Evolutionary conservation across 1,140 invertebrate genomes (phyloP).

Genomic region (Diabrotica undecimpunctata): DNA sequence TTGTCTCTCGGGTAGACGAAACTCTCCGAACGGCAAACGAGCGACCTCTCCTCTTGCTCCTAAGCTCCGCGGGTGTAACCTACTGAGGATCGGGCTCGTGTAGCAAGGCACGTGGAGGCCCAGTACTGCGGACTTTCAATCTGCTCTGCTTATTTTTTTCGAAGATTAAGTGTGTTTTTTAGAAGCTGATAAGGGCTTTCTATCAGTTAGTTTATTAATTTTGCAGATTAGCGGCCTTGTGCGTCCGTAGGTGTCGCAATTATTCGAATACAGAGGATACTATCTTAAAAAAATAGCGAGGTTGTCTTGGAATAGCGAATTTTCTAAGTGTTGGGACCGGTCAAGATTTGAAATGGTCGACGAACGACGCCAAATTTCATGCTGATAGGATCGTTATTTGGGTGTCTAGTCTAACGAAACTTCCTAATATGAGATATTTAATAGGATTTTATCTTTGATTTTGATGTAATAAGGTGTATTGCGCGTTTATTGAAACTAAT

Average conservation of each 20-base stretch:
- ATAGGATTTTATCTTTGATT: too few relatives aligned
- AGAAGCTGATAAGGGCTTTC: constrained; percentile 10
- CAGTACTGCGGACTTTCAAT: constrained; percentile 34
- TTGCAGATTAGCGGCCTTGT: constrained; percentile 4
- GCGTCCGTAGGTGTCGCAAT: neutral
- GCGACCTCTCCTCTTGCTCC: constrained; percentile 16
- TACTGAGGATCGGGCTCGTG: constrained; percentile 36
- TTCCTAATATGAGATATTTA: too few relatives aligned
- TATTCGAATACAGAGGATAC: neutral
- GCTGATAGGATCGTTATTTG: neutral
- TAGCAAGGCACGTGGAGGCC: constrained; percentile 45
- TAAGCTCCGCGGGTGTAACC: constrained; percentile 19
- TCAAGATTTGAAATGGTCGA: constrained; percentile 11
- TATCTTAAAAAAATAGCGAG: neutral
- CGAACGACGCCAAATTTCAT: constrained; percentile 12
- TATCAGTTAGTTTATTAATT: neutral
- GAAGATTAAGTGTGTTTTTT: constrained; percentile 6
- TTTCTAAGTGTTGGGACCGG: constrained; percentile 14
- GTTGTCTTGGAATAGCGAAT: constrained; percentile 9
- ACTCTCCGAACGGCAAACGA: constrained; percentile 13
- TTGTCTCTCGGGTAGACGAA: constrained; percentile 24
- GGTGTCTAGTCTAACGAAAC: neutral
- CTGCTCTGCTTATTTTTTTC: constrained; percentile 8
- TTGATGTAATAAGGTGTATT: too few relatives aligned
- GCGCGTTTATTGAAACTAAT: too few relatives aligned